Percentiles rank a stretch among this genome's conserved stretches.
Evolutionary conservation across 2,888 invertebrate species (phyloP).

Genomic region (Drosophila limbata): DNA sequence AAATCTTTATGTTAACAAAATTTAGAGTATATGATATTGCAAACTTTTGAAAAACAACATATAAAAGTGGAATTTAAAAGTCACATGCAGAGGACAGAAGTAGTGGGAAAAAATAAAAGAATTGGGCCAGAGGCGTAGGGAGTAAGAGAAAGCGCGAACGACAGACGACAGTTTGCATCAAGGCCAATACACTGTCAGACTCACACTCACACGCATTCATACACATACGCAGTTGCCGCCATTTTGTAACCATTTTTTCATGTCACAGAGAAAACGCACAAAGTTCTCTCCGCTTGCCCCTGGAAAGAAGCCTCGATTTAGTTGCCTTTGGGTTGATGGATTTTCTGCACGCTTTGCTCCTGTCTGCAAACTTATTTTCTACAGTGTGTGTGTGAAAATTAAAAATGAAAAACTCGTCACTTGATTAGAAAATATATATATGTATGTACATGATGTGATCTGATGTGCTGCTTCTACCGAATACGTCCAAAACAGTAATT

Average conservation of each 20-base stretch:
- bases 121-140: background rate
- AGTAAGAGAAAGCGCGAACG: constrained; percentile 26
- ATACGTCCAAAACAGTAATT: constrained; percentile 52
- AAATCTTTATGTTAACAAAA: constrained; percentile 9
- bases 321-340: constrained; percentile 65
- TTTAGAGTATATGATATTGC: constrained; percentile 42
- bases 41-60: constrained; percentile 48
- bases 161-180: constrained; percentile 68
- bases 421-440: constrained; percentile 57
- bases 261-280: constrained; percentile 66
- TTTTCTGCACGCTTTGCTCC: constrained; percentile 58
- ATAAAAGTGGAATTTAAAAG: constrained; percentile 67
- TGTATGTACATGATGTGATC: constrained; percentile 4
- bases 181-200: constrained; percentile 55
- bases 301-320: constrained; percentile 12
- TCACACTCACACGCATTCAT: constrained; percentile 10
- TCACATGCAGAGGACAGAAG: constrained; percentile 44
- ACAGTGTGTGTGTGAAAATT: constrained; percentile 51
- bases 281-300: constrained; percentile 32
- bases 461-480: constrained; percentile 14
- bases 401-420: constrained; percentile 58
- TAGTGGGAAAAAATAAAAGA: background rate
- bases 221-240: constrained; percentile 66
- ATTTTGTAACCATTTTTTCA: constrained; percentile 76
- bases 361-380: constrained; percentile 68